phyloP scores from a whole-genome alignment of 2,888 invertebrate genomes.

The Drosophila anceps region DNA sequence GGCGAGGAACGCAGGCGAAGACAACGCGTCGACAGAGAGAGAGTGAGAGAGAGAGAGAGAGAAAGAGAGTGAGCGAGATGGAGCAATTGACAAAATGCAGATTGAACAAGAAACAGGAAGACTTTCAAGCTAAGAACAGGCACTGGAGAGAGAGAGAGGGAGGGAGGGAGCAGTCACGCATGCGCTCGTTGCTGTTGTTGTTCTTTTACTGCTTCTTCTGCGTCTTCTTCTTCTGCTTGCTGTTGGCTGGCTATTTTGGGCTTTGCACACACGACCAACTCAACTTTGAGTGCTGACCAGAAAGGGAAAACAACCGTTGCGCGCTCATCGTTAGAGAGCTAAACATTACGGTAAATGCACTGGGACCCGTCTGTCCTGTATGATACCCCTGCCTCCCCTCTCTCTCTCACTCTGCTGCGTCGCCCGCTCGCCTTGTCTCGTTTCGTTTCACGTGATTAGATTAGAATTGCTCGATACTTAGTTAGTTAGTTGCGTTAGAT shows the following conservation, averaged over 20 bases:
- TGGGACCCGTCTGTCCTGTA: conserved; percentile 7
- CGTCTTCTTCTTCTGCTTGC: background rate
- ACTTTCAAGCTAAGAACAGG: conserved; percentile 52
- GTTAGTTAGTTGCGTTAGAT: conserved; percentile 69
- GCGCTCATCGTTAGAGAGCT: conserved; percentile 59
- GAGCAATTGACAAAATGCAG: conserved; percentile 66
- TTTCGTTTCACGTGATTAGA: conserved; percentile 66
- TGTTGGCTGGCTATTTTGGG: conserved; percentile 67
- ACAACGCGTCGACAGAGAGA: conserved; percentile 3
- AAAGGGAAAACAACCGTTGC: conserved; percentile 84
- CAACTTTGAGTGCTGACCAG: conserved; percentile 68
- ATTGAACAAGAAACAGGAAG: conserved; percentile 76
- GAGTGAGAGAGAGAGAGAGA: conserved; percentile 4
- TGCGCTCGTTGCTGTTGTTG: conserved; percentile 44
- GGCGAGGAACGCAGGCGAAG: conserved; percentile 19
- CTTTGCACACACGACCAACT: conserved; percentile 54
- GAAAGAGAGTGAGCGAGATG: conserved; percentile 3
- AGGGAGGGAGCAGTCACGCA: conserved; percentile 67
- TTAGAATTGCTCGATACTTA: conserved; percentile 75
- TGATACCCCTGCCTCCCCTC: background rate
- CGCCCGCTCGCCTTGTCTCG: background rate
- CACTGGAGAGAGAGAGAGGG: background rate
- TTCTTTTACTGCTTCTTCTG: background rate
- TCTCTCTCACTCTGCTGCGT: background rate
- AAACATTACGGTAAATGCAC: conserved; percentile 56